A percentile compares a stretch with the other conserved stretches of the same genome.
These are phyloP conservation scores for Scopus umbretta DNA, from an alignment of 2,113 vertebrate genomes.

Conservation along the genomic window DNA sequence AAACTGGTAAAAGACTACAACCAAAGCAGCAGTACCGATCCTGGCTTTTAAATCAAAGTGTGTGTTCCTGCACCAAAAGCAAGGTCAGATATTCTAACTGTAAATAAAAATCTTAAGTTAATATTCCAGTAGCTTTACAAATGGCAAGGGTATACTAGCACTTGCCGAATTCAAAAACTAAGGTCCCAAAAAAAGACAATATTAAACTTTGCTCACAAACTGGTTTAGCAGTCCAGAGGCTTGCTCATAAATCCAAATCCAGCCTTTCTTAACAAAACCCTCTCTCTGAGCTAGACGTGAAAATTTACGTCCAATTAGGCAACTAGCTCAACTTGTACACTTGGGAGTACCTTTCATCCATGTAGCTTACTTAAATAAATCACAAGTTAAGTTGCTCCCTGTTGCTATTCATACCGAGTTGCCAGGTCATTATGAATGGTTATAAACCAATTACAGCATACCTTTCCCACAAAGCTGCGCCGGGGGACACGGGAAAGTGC, in stretches of 20 bases:
- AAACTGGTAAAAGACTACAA: not conserved
- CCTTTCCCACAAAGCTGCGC: conserved; percentile 51
- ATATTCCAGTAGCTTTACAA: conserved; percentile 15
- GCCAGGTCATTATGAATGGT: conserved; percentile 40
- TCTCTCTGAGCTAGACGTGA: conserved; percentile 30
- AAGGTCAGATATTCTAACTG: conserved; percentile 19
- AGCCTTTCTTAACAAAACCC: not conserved
- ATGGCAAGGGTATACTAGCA: not conserved
- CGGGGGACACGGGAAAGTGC: not conserved
- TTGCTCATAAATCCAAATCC: conserved; percentile 17
- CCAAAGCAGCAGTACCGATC: not conserved
- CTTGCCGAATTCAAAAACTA: not conserved
- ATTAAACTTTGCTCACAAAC: not conserved
- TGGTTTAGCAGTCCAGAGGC: conserved; percentile 18
- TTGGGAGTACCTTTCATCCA: conserved; percentile 56
- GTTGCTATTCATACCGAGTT: conserved; percentile 34
- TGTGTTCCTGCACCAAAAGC: not conserved
- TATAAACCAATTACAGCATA: conserved; percentile 49
- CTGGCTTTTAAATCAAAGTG: not conserved
- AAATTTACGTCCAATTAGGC: conserved; percentile 53
- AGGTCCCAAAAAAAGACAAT: not conserved
- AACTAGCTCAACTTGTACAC: conserved; percentile 15
- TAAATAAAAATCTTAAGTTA: conserved; percentile 42
- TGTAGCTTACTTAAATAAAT: conserved; percentile 59
- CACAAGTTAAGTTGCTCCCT: conserved; percentile 45